These are phyloP conservation scores for Myrmecobius fasciatus DNA, from an alignment of 2,113 vertebrate species.

Conservation along the genomic window DNA sequence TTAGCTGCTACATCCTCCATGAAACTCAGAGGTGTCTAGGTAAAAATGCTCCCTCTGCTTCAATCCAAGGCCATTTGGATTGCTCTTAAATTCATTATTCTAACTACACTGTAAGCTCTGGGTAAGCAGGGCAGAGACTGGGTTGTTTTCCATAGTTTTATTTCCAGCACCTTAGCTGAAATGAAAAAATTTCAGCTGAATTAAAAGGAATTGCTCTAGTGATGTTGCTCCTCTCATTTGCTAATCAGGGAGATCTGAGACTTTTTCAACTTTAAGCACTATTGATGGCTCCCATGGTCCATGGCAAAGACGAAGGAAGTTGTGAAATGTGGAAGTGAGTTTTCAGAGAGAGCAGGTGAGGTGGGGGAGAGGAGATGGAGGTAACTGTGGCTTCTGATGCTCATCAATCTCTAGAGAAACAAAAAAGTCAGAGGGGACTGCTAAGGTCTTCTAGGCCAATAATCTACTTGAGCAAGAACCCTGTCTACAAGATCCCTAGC, in stretches of 20 bases:
- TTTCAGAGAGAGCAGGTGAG: background rate
- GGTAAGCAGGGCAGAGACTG: background rate
- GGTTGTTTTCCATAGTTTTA: background rate
- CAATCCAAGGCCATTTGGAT: background rate
- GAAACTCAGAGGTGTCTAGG: background rate
- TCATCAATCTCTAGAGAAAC: background rate
- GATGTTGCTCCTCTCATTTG: background rate
- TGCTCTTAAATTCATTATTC: background rate
- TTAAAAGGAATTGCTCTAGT: background rate
- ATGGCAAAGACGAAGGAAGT: background rate
- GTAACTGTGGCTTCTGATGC: background rate
- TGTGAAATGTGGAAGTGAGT: background rate
- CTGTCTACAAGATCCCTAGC: no score
- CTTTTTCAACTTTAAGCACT: background rate
- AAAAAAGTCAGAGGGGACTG: background rate
- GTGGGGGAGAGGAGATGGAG: background rate
- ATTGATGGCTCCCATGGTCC: background rate
- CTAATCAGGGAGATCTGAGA: background rate
- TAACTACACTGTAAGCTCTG: background rate
- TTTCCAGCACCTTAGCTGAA: background rate
- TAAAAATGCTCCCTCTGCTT: background rate
- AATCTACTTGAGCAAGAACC: no score
- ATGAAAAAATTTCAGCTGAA: background rate
- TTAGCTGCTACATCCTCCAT: background rate
- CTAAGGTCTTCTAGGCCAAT: no score